A percentile compares a stretch with the other conserved stretches of the same genome.
These are phyloP conservation scores for Athetis lepigone DNA, from an alignment of 2,888 invertebrate species.

Conservation along the genomic window DNA sequence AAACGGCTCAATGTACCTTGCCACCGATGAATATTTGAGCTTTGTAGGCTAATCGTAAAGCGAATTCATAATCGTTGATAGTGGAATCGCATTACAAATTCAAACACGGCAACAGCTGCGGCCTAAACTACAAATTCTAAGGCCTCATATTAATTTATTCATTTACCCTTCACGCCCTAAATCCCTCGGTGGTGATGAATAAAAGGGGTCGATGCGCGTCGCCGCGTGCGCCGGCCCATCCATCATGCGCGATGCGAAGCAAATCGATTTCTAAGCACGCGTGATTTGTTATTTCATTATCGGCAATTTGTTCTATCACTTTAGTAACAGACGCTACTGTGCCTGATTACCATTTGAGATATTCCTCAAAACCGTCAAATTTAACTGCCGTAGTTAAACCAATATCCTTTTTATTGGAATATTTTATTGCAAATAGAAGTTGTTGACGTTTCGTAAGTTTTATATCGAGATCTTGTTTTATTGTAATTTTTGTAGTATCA, in stretches of 20 bases:
- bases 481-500: constrained; percentile 51
- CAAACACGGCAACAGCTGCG: constrained; percentile 83
- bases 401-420: constrained; percentile 61
- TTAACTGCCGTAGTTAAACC: constrained; percentile 57
- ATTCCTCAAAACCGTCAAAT: constrained; percentile 58
- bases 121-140: constrained; percentile 74
- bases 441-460: constrained; percentile 67
- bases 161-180: constrained; percentile 89
- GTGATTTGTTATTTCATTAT: constrained; percentile 75
- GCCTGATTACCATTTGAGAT: constrained; percentile 44
- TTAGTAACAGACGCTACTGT: constrained; percentile 55
- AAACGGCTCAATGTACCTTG: neutral
- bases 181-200: constrained; percentile 72
- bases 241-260: constrained; percentile 81
- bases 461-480: constrained; percentile 57
- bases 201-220: constrained; percentile 75
- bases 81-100: constrained; percentile 69
- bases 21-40: constrained; percentile 27
- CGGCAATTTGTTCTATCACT: constrained; percentile 65
- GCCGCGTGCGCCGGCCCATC: constrained; percentile 80
- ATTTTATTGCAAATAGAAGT: constrained; percentile 66
- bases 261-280: constrained; percentile 84
- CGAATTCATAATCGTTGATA: constrained; percentile 50
- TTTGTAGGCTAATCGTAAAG: constrained; percentile 29
- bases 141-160: constrained; percentile 84